phyloP scores from a whole-genome alignment of 2,888 invertebrate genomes.

The Rhamphomyia laevipes region DNA sequence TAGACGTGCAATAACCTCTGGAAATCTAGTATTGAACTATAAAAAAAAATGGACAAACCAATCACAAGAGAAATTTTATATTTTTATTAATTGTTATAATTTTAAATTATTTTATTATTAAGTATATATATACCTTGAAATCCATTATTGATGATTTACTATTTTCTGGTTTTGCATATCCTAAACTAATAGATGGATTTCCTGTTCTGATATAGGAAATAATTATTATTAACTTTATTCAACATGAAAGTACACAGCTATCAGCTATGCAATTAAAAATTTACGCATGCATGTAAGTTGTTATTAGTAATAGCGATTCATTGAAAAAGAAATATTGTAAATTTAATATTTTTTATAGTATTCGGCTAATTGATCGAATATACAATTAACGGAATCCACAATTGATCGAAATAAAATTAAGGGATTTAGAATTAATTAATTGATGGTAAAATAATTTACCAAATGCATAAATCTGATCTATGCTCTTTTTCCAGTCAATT shows the following conservation, averaged over 20 bases:
- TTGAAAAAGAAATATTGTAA: too few relatives aligned
- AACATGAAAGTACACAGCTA: not conserved
- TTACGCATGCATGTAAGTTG: too few relatives aligned
- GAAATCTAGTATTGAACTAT: conserved; percentile 50
- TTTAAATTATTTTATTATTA: not conserved
- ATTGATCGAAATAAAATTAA: too few relatives aligned
- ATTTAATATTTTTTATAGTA: too few relatives aligned
- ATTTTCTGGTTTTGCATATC: conserved; percentile 49
- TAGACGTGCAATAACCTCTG: conserved; percentile 51
- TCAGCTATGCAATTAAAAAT: too few relatives aligned
- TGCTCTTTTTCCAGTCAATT: too few relatives aligned
- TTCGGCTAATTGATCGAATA: too few relatives aligned
- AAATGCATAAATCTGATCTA: too few relatives aligned
- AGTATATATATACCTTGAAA: conserved; percentile 27
- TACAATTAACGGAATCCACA: too few relatives aligned
- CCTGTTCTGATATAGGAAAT: conserved; percentile 44
- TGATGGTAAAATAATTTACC: too few relatives aligned
- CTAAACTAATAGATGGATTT: conserved; percentile 46
- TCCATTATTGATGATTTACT: conserved; percentile 43
- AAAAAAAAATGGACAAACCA: not conserved
- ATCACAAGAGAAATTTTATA: not conserved
- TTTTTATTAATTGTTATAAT: not conserved
- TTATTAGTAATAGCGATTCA: too few relatives aligned
- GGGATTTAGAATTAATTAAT: too few relatives aligned
- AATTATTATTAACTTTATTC: not conserved